Evolutionary conservation across 2,888 invertebrate species (phyloP).

Genomic region (Sinhomidia bicolor): DNA sequence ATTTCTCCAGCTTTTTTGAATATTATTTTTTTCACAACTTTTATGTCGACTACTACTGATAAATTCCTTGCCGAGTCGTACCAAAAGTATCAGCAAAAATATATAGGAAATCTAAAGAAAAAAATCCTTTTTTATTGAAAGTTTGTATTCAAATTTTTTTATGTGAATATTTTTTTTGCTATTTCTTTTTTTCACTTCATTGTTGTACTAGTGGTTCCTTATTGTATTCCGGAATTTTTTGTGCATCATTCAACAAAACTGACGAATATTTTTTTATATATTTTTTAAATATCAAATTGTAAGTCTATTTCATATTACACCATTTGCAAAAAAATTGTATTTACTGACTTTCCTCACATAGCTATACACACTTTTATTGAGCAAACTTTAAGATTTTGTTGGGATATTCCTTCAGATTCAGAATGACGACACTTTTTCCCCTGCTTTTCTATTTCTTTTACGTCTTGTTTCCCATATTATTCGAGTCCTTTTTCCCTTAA

Average conservation of each 20-base stretch:
- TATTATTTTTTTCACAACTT: neutral
- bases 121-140: slow-evolving; percentile 34
- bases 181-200: neutral
- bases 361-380: neutral
- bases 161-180: neutral
- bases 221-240: slow-evolving; percentile 33
- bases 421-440: neutral
- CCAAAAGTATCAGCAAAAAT: neutral
- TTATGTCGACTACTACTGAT: neutral
- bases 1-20: neutral
- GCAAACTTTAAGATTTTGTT: neutral
- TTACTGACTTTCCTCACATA: neutral
- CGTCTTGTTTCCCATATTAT: slow-evolving; percentile 20
- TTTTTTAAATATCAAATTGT: neutral
- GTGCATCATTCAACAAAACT: neutral
- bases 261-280: neutral
- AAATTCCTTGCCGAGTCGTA: neutral
- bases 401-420: neutral
- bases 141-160: slow-evolving; percentile 29
- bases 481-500: neutral
- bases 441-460: neutral
- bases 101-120: neutral
- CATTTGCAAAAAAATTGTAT: neutral
- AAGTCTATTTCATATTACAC: neutral
- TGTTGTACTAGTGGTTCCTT: neutral